phyloP scores from a whole-genome alignment of 2,888 invertebrate genomes.

The Sarcophaga caerulescens region DNA sequence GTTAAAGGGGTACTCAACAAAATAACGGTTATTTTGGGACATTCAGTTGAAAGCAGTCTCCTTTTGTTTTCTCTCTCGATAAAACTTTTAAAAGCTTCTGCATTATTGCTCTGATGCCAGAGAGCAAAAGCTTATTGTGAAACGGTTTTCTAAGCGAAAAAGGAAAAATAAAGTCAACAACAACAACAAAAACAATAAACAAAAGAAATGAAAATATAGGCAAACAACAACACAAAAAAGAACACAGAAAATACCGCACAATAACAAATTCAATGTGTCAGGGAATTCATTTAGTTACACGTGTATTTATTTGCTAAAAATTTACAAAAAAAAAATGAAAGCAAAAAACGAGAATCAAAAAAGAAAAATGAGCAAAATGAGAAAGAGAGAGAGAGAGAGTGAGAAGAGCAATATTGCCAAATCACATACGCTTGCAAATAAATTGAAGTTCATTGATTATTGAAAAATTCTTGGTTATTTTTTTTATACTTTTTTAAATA shows the following conservation, averaged over 20 bases:
- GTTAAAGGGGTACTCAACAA: constrained; percentile 15
- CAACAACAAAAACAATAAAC: neutral
- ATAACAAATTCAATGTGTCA: constrained; percentile 60
- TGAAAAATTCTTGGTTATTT: constrained; percentile 29
- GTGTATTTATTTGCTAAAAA: constrained; percentile 60
- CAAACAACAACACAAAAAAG: constrained; percentile 14
- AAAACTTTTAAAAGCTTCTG: neutral
- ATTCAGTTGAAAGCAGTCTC: neutral
- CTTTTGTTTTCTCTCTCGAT: neutral
- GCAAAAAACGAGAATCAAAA: neutral
- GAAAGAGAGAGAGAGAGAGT: neutral
- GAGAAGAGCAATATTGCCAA: constrained; percentile 15
- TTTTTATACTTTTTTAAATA: neutral
- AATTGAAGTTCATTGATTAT: constrained; percentile 60
- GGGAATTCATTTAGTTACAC: constrained; percentile 58
- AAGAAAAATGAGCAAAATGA: neutral
- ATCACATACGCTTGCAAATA: constrained; percentile 39
- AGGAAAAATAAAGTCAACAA: constrained; percentile 5
- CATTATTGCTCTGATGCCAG: neutral
- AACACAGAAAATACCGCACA: constrained; percentile 50
- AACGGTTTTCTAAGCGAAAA: constrained; percentile 44
- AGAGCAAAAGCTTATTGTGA: constrained; percentile 33
- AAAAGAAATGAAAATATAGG: neutral
- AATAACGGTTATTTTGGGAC: constrained; percentile 54
- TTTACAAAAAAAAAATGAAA: too few species aligned